phyloP scores from a whole-genome alignment of 2,797 vertebrate species.

The Tolypeutes matacus region DNA sequence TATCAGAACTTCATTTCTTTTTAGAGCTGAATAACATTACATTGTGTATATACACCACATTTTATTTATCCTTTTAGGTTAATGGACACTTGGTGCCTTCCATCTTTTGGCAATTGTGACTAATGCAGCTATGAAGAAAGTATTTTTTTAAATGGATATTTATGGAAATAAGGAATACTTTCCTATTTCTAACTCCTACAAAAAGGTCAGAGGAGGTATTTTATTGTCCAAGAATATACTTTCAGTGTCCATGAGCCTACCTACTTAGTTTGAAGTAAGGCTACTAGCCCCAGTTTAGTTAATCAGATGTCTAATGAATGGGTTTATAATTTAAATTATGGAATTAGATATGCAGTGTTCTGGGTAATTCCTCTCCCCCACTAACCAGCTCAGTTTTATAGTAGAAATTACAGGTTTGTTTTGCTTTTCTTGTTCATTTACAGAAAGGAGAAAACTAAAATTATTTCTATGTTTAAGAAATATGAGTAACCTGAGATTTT shows the following conservation, averaged over 20 bases:
- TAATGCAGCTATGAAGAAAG: too few relatives aligned
- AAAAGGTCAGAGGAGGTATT: background rate
- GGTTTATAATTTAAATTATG: background rate
- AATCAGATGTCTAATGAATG: background rate
- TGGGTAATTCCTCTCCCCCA: background rate
- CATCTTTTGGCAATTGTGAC: too few relatives aligned
- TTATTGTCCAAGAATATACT: background rate
- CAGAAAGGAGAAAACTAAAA: slow-evolving; percentile 18
- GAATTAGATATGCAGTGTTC: background rate
- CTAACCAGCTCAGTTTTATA: background rate
- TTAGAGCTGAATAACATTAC: too few relatives aligned
- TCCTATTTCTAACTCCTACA: background rate
- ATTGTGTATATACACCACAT: too few relatives aligned
- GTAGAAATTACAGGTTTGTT: background rate
- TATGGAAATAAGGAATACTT: slow-evolving; percentile 2
- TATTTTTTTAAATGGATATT: background rate
- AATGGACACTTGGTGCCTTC: too few relatives aligned
- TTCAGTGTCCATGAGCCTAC: background rate
- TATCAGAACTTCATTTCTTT: too few relatives aligned
- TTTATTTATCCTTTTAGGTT: too few relatives aligned
- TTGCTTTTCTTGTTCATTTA: slow-evolving; percentile 29
- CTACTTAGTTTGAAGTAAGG: background rate
- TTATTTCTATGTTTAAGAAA: slow-evolving; percentile 20
- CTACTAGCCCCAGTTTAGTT: background rate
- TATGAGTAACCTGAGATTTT: background rate